Base-by-base conservation (phyloP, 2,797 vertebrate genomes). In the Rachycentron canadum region DNA sequence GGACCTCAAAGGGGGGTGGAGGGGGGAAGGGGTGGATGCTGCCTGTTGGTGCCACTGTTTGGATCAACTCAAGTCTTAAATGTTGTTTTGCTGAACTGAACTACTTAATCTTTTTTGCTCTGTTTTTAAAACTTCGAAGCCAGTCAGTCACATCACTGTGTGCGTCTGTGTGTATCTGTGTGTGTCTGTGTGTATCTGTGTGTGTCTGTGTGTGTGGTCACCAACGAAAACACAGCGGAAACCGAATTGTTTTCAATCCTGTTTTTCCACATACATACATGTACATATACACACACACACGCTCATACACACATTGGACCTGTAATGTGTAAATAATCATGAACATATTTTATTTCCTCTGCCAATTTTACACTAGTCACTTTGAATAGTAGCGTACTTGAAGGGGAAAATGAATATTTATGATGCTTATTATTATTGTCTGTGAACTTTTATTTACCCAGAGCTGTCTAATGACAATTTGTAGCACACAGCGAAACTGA, bases 351-450 rank as follows among this genome's bases (percentile, higher is more conserved):
- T 81, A 74, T 89, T 88, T 90, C 84, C 86, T 89, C 90, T 21
- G 90, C 91, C 92, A 94, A 90, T 91, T 88, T 81, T 91, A 93
- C 94, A 94, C 94, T 93, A 94, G 95, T 94, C 94, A 95, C 94
- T 95, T 95, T 94, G 88, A 84, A 90, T 88, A 91, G 91, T 93
- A 92, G 93, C 90, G 87, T 89, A 93, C 91, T 93, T 95, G 93
- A 94, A 94, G 88, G 90, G 91, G 90, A 88, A 94, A 88, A 88
- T 84, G 75, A 92, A 93, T 94, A 93, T 93, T 86, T 79, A 75
- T 90, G 36, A 76, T 92, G 72, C 78, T 71, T 90, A 61, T 88
- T 88, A 47, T 14, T 89, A 57, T 85, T 80, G 72, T 89, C 85
- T 88, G 84, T 91, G 79, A 88, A 85, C 77, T 75, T 91, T 38